phyloP scores from a whole-genome alignment of 2,113 vertebrate species.

The Otus sunia region DNA sequence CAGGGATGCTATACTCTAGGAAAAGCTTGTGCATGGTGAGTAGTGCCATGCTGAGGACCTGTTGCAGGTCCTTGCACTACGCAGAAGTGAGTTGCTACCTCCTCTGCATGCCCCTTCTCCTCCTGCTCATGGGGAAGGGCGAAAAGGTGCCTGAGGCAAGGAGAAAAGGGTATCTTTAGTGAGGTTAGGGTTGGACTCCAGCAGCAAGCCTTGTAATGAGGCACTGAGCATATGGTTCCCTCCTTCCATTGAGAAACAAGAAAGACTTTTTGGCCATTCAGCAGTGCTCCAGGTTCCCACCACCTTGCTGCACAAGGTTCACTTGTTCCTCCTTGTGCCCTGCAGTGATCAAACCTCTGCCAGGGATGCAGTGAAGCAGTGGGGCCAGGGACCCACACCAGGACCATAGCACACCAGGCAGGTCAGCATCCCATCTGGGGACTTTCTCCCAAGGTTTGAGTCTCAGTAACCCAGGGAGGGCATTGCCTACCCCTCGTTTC shows the following conservation, averaged over 20 bases:
- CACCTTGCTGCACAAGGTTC: neutral
- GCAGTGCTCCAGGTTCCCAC: neutral
- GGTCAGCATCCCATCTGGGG: accelerated
- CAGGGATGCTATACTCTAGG: neutral
- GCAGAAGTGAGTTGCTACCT: neutral
- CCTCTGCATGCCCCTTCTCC: neutral
- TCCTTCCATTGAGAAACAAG: neutral
- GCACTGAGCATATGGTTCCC: neutral
- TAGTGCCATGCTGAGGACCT: accelerated
- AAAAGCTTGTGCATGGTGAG: accelerated
- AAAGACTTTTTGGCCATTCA: neutral
- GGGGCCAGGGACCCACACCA: accelerated
- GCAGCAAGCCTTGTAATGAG: neutral
- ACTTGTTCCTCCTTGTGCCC: neutral
- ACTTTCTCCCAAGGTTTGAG: neutral
- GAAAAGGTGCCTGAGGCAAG: neutral
- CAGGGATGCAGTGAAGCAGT: accelerated
- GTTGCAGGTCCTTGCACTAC: neutral
- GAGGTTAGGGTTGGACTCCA: neutral
- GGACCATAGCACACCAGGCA: too few species aligned
- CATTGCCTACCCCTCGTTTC: neutral
- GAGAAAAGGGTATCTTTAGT: neutral
- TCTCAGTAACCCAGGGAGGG: neutral
- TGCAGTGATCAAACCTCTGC: neutral
- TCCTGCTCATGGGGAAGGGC: neutral